Base-by-base conservation (phyloP, 1,140 invertebrate species). In the Diabrotica undecimpunctata region DNA sequence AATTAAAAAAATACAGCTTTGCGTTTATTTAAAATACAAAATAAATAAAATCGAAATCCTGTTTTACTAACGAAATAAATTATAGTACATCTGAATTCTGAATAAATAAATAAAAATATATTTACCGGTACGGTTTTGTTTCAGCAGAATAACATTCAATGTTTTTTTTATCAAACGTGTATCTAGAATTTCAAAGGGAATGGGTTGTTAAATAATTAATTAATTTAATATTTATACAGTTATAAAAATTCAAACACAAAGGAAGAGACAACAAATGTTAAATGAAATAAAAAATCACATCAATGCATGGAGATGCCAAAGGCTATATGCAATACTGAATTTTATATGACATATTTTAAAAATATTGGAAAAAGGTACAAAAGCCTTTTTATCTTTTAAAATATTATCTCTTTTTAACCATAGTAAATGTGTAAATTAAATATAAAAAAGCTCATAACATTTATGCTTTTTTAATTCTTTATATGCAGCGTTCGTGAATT, bases 21-120 rank as follows among this genome's bases (percentile, higher is more conserved):
- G 13, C 9, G 14, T 12, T 55, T 4, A 41, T 59, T 59, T 14
- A 13, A 41, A 59, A 25, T 25, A 59, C 46, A 41, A 59, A 59
- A 59, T 59, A 59, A 59, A 59, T 59, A 59, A 38, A 59, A 25
- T 36, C 39, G n/a, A 12, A 41, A 59, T 41, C 46, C 57, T 12
- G 57, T 46, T 59, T 8, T 11, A 50, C 11, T 59, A 50, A 59
- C 13, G 57, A 39, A 59, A 59, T 59, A 41, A 59, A 50, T 59
- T 59, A 7, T 41, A 41, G 39, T 39, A 39, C 14, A 59, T 25
- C 25, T 25, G 25, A 25, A 25, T 25, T 59, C 57, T 41, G 39
- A 14, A 59, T 41, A 50, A 59, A 59, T 41, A 50, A 59, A 59
- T 59, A 57, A 59, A 59, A 59, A 59, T 41, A 13, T 39, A 10